phyloP scores from a whole-genome alignment of 1,140 invertebrate genomes.

The Arion vulgaris region DNA sequence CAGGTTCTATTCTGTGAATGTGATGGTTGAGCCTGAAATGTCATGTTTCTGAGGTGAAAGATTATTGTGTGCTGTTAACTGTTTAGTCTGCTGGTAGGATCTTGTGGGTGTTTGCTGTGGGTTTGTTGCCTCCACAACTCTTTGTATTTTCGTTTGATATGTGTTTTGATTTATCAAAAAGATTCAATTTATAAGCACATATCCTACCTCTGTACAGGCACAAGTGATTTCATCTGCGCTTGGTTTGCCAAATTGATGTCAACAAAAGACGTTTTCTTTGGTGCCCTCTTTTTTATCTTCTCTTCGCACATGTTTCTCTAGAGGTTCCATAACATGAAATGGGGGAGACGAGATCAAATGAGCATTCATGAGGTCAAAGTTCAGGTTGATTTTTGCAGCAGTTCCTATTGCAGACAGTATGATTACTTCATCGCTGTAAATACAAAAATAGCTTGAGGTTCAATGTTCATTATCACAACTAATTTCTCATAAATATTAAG shows the following conservation, averaged over 20 bases:
- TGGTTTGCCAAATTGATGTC: constrained; percentile 69
- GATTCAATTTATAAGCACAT: no score
- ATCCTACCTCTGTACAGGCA: not conserved
- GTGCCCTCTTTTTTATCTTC: constrained; percentile 51
- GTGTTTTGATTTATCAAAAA: no score
- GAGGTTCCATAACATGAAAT: not conserved
- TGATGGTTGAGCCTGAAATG: no score
- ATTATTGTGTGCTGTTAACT: no score
- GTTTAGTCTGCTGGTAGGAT: no score
- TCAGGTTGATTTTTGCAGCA: constrained; percentile 83
- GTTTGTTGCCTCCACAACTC: no score
- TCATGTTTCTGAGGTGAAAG: no score
- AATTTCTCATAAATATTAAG: no score
- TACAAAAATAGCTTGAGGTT: constrained; percentile 65
- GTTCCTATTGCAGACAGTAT: constrained; percentile 94
- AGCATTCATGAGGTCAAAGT: constrained; percentile 42
- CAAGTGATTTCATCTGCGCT: constrained; percentile 6
- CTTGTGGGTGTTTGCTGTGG: no score
- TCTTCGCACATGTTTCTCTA: not conserved
- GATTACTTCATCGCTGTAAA: constrained; percentile 90
- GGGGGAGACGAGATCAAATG: not conserved
- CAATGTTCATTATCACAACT: no score
- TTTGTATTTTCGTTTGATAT: no score
- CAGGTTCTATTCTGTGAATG: no score
- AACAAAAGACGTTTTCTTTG: constrained; percentile 64